Evolutionary conservation across 2,113 vertebrate species (phyloP), one percentile per base, ranked within the genome.

Genomic region (Pachycephala philippinensis): DNA sequence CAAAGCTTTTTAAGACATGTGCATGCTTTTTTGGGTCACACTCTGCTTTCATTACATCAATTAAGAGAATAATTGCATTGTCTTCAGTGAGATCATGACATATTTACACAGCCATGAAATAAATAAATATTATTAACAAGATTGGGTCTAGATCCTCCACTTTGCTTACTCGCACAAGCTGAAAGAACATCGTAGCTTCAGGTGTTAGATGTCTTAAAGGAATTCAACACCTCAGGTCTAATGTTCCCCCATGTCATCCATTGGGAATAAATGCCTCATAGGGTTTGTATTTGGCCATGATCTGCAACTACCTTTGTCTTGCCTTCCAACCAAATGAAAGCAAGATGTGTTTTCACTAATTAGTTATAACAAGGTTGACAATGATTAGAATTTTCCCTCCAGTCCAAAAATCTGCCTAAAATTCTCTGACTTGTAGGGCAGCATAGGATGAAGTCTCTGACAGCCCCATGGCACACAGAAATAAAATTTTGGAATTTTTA

Each of bases 391-490:
- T 61, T 89, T 97, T 83, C 28, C 28, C 44, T 87, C 54, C 86
- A 90, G 68, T 94, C 61, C 45, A 91, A 95, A 97, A 85, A 93
- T 84, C 94, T 97, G 61, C 74, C 97, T 93, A 37, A 30, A 97
- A 78, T 87, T 94, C 75, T 90, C 89, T 65, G 56, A 95, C 87
- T 93, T 96, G 45, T 14, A 84, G 44, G 64, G n/a, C 11, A 30
- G 15, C 63, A 84, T 18, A 89, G 50, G 39, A 17, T 91, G 74
- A 96, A 93, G 95, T 80, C 53, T 65, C 27, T 93, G 88, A 89
- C 56, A 66, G 24, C 20, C 11, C 21, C 49, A 66, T 33, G 49
- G 63, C 47, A 81, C 16, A 83, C 40, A 92, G 64, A 76, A 92
- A 81, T 59, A 85, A 94, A 53, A 15, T 44, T 53, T 81, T 77